Evolutionary conservation across 2,797 vertebrate genomes (phyloP), one percentile per base, ranked within the genome.

Genomic region (Synanceia verrucosa): DNA sequence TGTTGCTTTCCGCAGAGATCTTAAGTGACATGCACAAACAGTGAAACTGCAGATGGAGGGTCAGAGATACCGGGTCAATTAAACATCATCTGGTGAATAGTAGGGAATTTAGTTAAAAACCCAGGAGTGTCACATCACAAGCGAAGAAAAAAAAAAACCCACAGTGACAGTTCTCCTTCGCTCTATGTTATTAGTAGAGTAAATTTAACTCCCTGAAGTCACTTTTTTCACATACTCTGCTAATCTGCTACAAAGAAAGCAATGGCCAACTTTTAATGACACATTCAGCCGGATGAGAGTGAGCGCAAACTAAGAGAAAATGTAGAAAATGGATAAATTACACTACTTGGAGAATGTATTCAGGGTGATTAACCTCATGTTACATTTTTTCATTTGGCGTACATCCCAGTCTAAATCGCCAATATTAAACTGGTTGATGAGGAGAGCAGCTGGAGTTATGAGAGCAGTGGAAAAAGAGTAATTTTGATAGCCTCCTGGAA

Each of bases 21-120:
- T 93, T 90, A 88, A 89, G 77, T 91, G 85, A 80, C 90, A 86
- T 88, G 72, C 52, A 82, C 89, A 93, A 92, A 93, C 87, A 93
- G 91, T 74, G 83, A n/a, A 73, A 58, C 59, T 62, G 78, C 59
- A n/a, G n/a, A n/a, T 69, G 67, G 51, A 11, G 56, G 69, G 44
- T 56, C n/a, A n/a, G n/a, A 84, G 90, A 85, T 59, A 79, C 52
- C 34, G 21, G 70, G 55, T 70, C 82, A 89, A 81, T 88, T 86
- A 85, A 85, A 83, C 66, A 70, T 73, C 82, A 66, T 84, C 39
- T 53, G 52, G 36, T 63, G 48, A 75, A 65, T 75, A 81, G 74
- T 69, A 46, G 78, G 71, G 52, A 61, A 68, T 81, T 78, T 83
- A 24, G 66, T 85, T 84, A 79, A 87, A 89, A 80, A n/a, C n/a